These are phyloP conservation scores for Aradophagus sp. DNA, from an alignment of 1,140 invertebrate genomes.

Conservation along the genomic window DNA sequence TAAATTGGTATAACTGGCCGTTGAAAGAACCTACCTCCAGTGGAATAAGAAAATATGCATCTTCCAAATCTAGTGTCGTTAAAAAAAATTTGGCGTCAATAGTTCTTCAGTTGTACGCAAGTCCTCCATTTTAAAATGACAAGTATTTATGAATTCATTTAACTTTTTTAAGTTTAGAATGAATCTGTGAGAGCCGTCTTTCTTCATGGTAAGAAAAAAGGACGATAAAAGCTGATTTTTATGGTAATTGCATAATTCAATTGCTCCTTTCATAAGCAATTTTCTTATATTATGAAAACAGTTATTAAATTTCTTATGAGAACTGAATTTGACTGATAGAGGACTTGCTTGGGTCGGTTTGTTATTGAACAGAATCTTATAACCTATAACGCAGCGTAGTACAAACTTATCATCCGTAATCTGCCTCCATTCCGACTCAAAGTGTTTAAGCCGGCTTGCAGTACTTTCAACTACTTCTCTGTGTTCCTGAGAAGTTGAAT, in stretches of 20 bases:
- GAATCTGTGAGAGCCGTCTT: no score
- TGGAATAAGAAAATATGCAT: constrained; percentile 1
- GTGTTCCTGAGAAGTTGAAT: background rate
- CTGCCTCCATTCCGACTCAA: background rate
- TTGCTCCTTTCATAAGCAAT: no score
- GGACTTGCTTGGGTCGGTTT: background rate
- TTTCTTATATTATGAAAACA: no score
- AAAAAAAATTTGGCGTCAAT: background rate
- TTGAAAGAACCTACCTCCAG: constrained; percentile 3
- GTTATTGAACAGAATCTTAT: background rate
- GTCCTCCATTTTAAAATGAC: background rate
- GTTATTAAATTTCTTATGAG: background rate
- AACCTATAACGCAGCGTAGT: background rate
- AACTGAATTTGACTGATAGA: background rate
- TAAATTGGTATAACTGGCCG: constrained; percentile 27
- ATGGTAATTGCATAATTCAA: no score
- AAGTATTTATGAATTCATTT: no score
- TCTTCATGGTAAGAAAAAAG: no score
- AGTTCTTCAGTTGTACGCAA: background rate
- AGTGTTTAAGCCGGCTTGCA: background rate
- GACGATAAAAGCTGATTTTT: no score
- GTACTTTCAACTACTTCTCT: background rate
- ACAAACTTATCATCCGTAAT: background rate
- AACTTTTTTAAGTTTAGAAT: no score
- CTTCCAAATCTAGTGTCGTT: background rate